Conservation (phyloP, 2,888 invertebrate species). For the Drosophila barbarae region DNA sequence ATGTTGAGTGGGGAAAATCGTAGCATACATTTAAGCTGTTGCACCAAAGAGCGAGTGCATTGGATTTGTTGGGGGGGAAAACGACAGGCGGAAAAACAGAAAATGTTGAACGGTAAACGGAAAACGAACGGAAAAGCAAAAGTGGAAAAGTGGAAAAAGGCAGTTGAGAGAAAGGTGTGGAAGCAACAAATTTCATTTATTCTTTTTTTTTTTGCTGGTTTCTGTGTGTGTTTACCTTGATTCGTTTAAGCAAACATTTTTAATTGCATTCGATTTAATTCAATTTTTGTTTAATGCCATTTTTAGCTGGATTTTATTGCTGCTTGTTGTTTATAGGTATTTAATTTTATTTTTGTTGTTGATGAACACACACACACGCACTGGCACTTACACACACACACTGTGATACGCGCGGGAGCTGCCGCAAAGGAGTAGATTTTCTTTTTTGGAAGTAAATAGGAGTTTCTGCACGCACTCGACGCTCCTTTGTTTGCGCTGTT, state of each 20-base stretch:
- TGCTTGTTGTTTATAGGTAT: conserved; percentile 9
- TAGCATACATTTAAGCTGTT: conserved; percentile 67
- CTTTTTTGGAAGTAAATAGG: conserved; percentile 2
- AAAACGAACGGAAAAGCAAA: conserved; percentile 11
- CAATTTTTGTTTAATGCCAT: conserved; percentile 30
- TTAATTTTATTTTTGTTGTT: conserved; percentile 34
- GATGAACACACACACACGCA: conserved; percentile 56
- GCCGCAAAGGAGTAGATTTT: conserved; percentile 48
- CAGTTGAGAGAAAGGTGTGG: conserved; percentile 8
- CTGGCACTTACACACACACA: conserved; percentile 45
- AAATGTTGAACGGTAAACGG: conserved; percentile 1
- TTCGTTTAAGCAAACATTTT: conserved; percentile 46
- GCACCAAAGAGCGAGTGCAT: conserved; percentile 48
- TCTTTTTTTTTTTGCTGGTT: conserved; percentile 16
- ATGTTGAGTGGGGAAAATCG: conserved; percentile 42
- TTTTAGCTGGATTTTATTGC: conserved; percentile 7
- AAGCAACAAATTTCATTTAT: conserved; percentile 17
- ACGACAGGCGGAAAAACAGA: conserved; percentile 7
- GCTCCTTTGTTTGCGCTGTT: conserved; percentile 11
- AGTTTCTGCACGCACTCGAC: conserved; percentile 31
- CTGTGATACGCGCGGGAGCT: conserved; percentile 52
- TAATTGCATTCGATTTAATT: conserved; percentile 31
- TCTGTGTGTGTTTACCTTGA: conserved; percentile 50
- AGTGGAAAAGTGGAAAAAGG: conserved; percentile 11
- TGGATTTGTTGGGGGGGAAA: conserved; percentile 3